Evolutionary conservation across 2,113 vertebrate genomes (phyloP).

Genomic region (Atlantisia rogersi): DNA sequence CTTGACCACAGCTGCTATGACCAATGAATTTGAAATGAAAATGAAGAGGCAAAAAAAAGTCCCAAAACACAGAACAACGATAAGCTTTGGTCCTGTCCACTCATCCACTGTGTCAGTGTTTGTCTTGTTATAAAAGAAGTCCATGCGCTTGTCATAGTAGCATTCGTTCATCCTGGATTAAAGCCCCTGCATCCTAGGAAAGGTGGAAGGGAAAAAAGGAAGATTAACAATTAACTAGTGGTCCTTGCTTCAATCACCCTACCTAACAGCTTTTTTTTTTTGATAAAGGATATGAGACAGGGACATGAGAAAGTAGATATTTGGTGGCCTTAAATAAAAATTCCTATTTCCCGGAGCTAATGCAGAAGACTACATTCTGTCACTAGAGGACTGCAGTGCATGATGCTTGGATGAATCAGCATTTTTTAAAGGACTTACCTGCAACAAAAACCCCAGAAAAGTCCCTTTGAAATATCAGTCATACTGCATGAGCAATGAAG

Average conservation of each 20-base stretch:
- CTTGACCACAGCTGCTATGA: slow-evolving; percentile 92
- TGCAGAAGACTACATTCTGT: background rate
- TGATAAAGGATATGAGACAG: background rate
- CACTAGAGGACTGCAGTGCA: background rate
- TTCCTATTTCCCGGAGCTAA: background rate
- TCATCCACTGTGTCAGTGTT: slow-evolving; percentile 75
- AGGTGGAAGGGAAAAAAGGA: background rate
- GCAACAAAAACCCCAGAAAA: background rate
- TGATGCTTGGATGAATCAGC: background rate
- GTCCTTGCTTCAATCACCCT: background rate
- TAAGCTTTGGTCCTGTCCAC: slow-evolving; percentile 81
- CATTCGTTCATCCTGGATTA: slow-evolving; percentile 87
- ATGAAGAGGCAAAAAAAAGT: slow-evolving; percentile 94
- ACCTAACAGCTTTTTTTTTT: background rate
- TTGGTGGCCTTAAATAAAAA: background rate
- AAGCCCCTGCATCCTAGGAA: slow-evolving; percentile 71
- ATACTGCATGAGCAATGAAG: background rate
- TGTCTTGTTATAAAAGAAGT: slow-evolving; percentile 91
- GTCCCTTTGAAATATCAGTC: background rate
- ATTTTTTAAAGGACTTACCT: background rate
- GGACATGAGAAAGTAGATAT: rapidly evolving
- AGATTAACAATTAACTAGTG: background rate
- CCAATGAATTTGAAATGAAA: slow-evolving; percentile 92
- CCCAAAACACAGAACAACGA: slow-evolving; percentile 86
- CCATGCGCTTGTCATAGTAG: slow-evolving; percentile 87